phyloP scores from a whole-genome alignment of 2,113 vertebrate genomes.

The Halcyon senegalensis region DNA sequence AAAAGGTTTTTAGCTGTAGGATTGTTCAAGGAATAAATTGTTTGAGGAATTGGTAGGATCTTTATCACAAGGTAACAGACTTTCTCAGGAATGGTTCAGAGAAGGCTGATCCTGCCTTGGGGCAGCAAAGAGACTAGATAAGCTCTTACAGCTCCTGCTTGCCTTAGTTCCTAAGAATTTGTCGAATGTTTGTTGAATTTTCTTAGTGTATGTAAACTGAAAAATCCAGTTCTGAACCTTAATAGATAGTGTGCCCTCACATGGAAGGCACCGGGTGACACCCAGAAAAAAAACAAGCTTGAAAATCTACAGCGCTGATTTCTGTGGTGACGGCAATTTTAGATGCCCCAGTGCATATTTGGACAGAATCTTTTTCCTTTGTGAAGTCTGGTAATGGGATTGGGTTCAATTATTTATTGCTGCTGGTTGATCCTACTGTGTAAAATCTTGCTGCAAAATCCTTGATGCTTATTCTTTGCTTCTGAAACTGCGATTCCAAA shows the following conservation, averaged over 20 bases:
- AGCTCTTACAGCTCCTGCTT: background rate
- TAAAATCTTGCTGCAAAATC: background rate
- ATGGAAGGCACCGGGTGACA: background rate
- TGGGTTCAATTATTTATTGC: background rate
- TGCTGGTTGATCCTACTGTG: background rate
- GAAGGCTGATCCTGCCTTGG: background rate
- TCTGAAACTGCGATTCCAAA: no score
- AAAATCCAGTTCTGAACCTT: background rate
- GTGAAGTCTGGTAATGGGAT: background rate
- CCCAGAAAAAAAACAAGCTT: background rate
- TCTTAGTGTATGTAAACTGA: background rate
- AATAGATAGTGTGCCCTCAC: background rate
- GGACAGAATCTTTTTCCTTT: background rate
- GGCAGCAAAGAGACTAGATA: background rate
- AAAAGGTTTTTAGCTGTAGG: background rate
- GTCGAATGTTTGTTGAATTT: background rate
- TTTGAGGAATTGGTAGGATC: background rate
- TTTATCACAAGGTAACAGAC: background rate
- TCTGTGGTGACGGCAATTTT: background rate
- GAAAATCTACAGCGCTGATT: background rate
- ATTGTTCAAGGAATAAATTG: background rate
- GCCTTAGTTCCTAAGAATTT: background rate
- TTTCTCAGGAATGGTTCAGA: background rate
- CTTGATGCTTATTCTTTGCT: background rate
- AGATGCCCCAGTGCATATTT: no score